Base-by-base conservation (phyloP, 2,113 vertebrate genomes). In the Morphnarchus princeps region DNA sequence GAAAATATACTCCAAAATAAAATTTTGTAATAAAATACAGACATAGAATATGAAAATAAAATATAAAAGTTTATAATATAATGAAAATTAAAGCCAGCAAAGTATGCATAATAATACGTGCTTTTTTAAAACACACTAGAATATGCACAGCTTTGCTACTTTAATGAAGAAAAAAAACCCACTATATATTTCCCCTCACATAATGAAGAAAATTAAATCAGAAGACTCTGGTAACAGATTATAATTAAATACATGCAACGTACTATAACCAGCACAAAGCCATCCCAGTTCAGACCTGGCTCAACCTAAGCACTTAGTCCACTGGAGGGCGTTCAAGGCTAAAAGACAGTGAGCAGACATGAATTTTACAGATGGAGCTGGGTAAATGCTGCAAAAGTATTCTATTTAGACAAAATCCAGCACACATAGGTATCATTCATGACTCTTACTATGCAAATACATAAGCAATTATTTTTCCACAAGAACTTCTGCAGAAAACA, bases 281-380 rank as follows among this genome's bases (percentile, higher is more conserved):
- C 31, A 38, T 8, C 31, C 52, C 31, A 25, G 3, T 17, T 74
- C 12, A 47, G 82, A 29, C 16, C 47, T 11, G 28, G 84, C 82
- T 73, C 40, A 85, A 59, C 9, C 31, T 36, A 40, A 85, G 49
- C 49, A 10, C 29, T 89, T 16, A 29, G 7, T 80, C 97, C 97
- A 96, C 96, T 85, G 76, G 97, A 95, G 96, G 97, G 97, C 97
- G 94, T 62, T 85, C 82, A 28, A 96, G 58, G 82, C 82, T 81
- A 32, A 73, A 62, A 86, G 20, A 91, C 49, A 43, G 28, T 2
- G 15, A 42, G 34, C 55, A 32, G 7, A 21, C 20, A 7, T 1
- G 26, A 36, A 32, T 73, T 38, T 26, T 29, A 52, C 28, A 83
- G 20, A 6, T 1, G 77, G 92, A 76, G 57, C 78, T 63, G 58